Base-by-base conservation (phyloP, 2,888 invertebrate species). In the Ferrisia virgata region DNA sequence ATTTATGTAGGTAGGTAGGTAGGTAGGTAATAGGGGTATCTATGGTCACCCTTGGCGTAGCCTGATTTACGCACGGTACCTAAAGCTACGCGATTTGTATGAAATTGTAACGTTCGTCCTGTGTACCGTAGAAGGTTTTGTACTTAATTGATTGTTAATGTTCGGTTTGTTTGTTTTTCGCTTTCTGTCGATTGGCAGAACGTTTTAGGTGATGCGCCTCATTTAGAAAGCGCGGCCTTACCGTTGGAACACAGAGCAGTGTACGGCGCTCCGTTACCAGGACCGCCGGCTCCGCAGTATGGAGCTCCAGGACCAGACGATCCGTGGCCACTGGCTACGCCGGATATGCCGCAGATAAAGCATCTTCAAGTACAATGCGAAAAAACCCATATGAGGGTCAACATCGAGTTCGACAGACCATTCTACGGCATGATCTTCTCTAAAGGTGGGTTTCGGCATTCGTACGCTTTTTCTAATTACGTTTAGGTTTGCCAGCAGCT, bases 361-460 rank as follows among this genome's bases (percentile, higher is more conserved):
- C 95, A 96, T 88, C 90, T 96, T 86, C 96, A 96, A 90, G 97
- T 97, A 86, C 96, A 97, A 89, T 97, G 97, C 89, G 97, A 97
- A 89, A 97, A 97, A 89, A 96, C 96, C 79, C 95, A 96, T 89
- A 97, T 97, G 96, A 92, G 96, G 82, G 97, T 97, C 84, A 96
- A 96, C 89, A 95, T 97, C 87, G 96, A 96, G 89, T 97, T 97
- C 90, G 97, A 97, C 89, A 92, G 96, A 79, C 96, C 97, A 15
- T 97, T 97, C 90, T 96, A 96, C 89, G 97, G 97, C 39, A 96
- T 97, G 95, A 96, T 97, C 88, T 97, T 97, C 90, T 96, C 96
- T 85, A 97, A 97, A 89, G 97, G 90, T 86, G 86, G 86, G 76
- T 82, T 15, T 22, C 5, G 43, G 2, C 13, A 36, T 8, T 4